Evolutionary conservation across 1,140 invertebrate species (phyloP).

Genomic region (Cydia amplana): DNA sequence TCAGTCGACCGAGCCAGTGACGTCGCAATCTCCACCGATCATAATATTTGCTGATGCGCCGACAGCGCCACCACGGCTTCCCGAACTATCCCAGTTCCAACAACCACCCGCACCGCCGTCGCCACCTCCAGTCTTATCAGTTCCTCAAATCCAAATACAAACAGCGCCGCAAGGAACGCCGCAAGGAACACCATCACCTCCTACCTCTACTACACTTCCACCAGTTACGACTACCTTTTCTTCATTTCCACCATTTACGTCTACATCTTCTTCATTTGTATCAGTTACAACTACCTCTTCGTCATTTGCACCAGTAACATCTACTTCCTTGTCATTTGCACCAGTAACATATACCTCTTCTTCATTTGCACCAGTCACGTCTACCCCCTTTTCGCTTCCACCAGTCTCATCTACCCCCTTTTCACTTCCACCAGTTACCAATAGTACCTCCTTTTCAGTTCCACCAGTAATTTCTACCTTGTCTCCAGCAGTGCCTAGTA

Average conservation of each 20-base stretch:
- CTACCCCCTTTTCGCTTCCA: background rate
- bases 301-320: background rate
- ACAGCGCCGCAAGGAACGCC: background rate
- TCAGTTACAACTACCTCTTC: no score
- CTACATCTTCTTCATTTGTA: background rate
- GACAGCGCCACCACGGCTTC: constrained; percentile 38
- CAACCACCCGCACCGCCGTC: background rate
- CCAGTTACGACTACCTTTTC: background rate
- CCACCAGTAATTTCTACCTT: background rate
- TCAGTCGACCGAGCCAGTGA: background rate
- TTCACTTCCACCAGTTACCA: background rate
- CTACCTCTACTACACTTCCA: background rate
- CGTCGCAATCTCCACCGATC: constrained; percentile 12
- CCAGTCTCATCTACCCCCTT: background rate
- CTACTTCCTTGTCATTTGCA: background rate
- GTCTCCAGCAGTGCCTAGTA: background rate
- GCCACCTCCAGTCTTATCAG: constrained; percentile 5
- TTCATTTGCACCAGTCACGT: background rate
- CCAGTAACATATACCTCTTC: background rate
- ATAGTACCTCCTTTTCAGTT: background rate
- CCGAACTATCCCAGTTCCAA: background rate
- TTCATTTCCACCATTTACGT: background rate
- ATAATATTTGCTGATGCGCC: background rate
- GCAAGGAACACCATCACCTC: background rate
- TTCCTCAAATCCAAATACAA: constrained; percentile 12